Percentiles rank a stretch among this genome's conserved stretches.
These are phyloP conservation scores for Mustela erminea DNA, from an alignment of 2,797 vertebrate genomes.

Conservation along the genomic window DNA sequence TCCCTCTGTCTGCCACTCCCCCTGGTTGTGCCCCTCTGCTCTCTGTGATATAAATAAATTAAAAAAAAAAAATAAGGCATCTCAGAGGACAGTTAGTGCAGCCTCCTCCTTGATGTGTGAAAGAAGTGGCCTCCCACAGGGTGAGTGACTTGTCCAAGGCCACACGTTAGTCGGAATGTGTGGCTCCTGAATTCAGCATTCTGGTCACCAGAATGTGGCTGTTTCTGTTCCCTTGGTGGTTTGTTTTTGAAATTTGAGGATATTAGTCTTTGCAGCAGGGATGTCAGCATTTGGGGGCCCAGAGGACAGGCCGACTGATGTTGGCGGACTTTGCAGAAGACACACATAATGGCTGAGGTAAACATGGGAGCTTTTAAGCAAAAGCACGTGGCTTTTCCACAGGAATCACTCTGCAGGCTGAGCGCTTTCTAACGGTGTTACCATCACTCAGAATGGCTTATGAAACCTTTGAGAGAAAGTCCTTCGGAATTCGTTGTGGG, in stretches of 20 bases:
- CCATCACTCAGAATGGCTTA: background rate
- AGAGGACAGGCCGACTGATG: background rate
- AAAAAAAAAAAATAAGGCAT: too few species aligned
- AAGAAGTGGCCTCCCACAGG: background rate
- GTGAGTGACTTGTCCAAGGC: background rate
- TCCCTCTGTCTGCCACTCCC: too few species aligned
- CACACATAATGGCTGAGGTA: background rate
- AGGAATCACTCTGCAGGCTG: background rate
- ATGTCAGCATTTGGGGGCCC: background rate
- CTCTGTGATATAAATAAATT: too few species aligned
- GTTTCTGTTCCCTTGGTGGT: background rate
- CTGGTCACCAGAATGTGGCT: background rate
- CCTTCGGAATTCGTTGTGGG: background rate
- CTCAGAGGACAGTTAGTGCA: background rate
- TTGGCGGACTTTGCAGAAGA: rapidly evolving
- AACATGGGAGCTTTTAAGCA: rapidly evolving
- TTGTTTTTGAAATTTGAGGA: background rate
- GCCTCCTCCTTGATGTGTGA: background rate
- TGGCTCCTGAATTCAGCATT: background rate
- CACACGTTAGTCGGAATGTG: background rate
- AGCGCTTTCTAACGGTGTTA: background rate
- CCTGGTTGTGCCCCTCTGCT: too few species aligned
- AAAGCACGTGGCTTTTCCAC: rapidly evolving
- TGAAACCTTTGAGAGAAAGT: background rate
- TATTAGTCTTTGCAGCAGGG: background rate